These are phyloP conservation scores for Poeciliopsis prolifica DNA, from an alignment of 2,113 vertebrate genomes.

Conservation along the genomic window DNA sequence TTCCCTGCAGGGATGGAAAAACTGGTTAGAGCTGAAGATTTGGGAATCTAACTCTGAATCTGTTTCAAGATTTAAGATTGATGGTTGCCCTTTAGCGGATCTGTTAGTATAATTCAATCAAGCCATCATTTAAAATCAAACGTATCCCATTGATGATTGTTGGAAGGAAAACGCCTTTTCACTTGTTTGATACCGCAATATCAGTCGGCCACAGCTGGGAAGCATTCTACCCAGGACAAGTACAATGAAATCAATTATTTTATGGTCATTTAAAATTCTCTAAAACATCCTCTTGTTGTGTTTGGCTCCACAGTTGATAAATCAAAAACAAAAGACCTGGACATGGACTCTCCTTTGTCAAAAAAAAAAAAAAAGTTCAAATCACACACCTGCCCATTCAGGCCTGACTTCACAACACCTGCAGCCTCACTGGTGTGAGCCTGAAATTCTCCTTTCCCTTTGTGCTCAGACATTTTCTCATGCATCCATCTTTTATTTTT, in stretches of 20 bases:
- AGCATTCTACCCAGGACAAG: not conserved
- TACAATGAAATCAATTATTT: not conserved
- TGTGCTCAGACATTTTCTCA: conserved; percentile 51
- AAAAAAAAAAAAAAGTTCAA: conserved; percentile 48
- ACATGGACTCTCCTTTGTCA: conserved; percentile 17
- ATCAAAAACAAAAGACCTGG: conserved; percentile 16
- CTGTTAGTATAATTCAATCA: no score
- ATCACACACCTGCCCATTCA: conserved; percentile 61
- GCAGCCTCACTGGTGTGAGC: conserved; percentile 67
- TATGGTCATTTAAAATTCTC: not conserved
- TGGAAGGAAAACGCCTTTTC: not conserved
- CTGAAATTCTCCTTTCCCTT: conserved; percentile 60
- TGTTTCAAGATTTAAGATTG: no score
- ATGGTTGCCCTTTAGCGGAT: no score
- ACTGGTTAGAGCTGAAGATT: no score
- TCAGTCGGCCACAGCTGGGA: not conserved
- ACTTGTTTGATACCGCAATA: not conserved
- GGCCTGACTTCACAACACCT: conserved; percentile 70
- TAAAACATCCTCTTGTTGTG: not conserved
- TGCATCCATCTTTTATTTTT: conserved; percentile 63
- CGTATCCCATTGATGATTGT: not conserved
- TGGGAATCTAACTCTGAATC: no score
- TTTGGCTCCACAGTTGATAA: conserved; percentile 1
- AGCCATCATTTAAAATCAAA: not conserved
- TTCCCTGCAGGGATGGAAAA: no score